phyloP scores from a whole-genome alignment of 64 coral and sea anemone species.

The Porites australiensis region DNA sequence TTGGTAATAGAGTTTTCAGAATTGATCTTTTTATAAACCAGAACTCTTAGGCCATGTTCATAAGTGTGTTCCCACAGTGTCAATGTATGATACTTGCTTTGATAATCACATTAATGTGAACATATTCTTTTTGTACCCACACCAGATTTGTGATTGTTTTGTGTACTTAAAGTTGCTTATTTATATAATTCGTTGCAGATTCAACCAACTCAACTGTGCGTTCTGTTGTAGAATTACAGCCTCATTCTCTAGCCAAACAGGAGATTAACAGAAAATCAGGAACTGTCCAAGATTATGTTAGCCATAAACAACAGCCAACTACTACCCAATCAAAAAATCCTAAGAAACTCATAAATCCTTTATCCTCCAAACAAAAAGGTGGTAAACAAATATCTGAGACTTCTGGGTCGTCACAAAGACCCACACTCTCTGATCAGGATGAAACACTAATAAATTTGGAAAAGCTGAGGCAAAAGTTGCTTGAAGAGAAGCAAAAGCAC shows the following conservation, averaged over 20 bases:
- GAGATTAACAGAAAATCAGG: background rate
- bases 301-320: background rate
- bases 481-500: conserved; percentile 44
- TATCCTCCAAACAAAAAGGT: background rate
- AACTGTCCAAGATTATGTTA: background rate
- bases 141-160: no score
- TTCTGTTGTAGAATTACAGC: background rate
- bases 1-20: background rate
- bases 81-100: no score
- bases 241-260: background rate
- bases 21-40: no score
- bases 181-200: background rate
- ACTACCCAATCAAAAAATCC: background rate
- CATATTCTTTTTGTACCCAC: no score
- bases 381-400: background rate
- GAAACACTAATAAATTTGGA: conserved; percentile 24
- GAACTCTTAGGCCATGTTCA: no score
- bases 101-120: no score
- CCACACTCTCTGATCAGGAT: background rate
- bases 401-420: background rate
- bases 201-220: background rate
- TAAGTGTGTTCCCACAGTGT: no score
- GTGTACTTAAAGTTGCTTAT: no score
- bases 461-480: conserved; percentile 18
- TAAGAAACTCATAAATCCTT: background rate